Base-by-base conservation (phyloP, 2,888 invertebrate genomes). In the Drosophila rellima region DNA sequence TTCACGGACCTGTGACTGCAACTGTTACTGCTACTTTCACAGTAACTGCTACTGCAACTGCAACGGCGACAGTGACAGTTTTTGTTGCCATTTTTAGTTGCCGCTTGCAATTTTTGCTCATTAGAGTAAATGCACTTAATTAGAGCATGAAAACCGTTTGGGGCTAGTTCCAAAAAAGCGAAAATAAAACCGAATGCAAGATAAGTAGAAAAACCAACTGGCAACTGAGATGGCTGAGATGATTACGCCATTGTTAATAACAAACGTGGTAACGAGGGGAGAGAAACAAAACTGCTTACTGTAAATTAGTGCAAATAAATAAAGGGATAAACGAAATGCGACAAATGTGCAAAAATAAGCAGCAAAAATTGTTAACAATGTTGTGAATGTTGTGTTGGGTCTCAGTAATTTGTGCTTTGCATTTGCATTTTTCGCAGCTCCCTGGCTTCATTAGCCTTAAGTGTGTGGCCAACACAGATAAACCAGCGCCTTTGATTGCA, bases 51-150 rank as follows among this genome's bases (percentile, higher is more conserved):
- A 33, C 70, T 59, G 44, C 29, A 65, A 48, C 65, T 56, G 56
- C 63, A 48, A 61, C 23, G 45, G 59, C 33, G 6, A 31, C 52
- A 62, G 57, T 51, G 35, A 35, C 50, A 60, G 39, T 72, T 72
- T 57, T 59, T 60, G 44, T 70, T 35, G 48, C 52, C 29, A 51
- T 35, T 52, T 57, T 33, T 44, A 55, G 42, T 44, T 52, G 45
- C 52, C 67, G 51, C 48, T 70, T 20, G 83, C 74, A 57, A 88
- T 85, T 85, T 85, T 85, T 85, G 85, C 85, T 85, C 85, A 89
- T 85, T 85, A 85, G 89, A 81, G 89, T 87, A 85, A 85, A 83
- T 85, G 77, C 74, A 85, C 84, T 85, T 85, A 85, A 85, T 85
- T 85, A 89, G 89, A 88, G 85, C 88, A 69, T 81, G 78, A 72